Percentiles rank a stretch among this genome's conserved stretches.
Evolutionary conservation across 2,113 vertebrate species (phyloP).

Genomic region (Phalacrocorax pelagicus): DNA sequence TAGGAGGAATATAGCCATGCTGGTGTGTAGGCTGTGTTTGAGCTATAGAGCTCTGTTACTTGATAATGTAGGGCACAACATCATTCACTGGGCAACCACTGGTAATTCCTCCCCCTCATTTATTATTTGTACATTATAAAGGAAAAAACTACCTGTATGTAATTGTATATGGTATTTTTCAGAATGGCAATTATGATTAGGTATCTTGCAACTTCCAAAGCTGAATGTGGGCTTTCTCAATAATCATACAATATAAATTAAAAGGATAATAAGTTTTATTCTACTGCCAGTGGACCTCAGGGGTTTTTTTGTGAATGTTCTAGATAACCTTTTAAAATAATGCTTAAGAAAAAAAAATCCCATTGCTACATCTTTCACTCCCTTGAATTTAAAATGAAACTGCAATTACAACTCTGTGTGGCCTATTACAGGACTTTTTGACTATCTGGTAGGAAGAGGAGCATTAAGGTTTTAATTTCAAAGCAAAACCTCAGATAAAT

Average conservation of each 20-base stretch:
- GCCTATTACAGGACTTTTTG: not conserved
- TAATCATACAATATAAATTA: not conserved
- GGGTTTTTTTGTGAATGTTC: not conserved
- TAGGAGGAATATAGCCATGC: not conserved
- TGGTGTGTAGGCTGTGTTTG: not conserved
- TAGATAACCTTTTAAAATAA: not conserved
- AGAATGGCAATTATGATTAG: not conserved
- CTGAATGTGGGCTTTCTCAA: not conserved
- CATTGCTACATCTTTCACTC: not conserved
- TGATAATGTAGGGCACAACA: not conserved
- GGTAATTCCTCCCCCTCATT: not conserved
- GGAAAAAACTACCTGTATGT: not conserved
- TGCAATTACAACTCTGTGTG: not conserved
- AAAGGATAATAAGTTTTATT: not conserved
- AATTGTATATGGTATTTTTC: not conserved
- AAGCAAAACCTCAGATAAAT: not conserved
- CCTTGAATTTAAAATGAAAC: not conserved
- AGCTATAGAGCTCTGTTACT: not conserved
- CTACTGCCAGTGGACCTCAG: not conserved
- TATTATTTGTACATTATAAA: not conserved
- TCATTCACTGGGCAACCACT: not conserved
- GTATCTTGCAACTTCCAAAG: not conserved
- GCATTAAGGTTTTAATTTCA: slow-evolving; percentile 25
- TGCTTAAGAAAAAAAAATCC: not conserved
- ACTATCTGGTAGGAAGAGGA: not conserved